phyloP scores from a whole-genome alignment of 1,140 invertebrate species.

The Drosophila ambigua region DNA sequence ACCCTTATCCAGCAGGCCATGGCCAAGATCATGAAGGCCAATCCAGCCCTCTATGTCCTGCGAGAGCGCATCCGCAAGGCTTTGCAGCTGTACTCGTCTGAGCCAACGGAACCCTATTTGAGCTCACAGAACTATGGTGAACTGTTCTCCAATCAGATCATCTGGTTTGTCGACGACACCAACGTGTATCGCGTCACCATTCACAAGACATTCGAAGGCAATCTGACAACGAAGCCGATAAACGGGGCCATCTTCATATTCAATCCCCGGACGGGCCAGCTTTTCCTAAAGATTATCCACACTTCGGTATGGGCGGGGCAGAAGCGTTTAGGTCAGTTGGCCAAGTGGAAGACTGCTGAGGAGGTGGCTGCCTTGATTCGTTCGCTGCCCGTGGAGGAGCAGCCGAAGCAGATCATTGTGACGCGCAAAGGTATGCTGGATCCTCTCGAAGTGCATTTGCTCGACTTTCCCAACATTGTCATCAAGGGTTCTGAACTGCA shows the following conservation, averaged over 20 bases:
- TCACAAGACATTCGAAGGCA: slow-evolving; percentile 99
- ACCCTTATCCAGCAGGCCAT: slow-evolving; percentile 99
- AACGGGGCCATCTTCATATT: slow-evolving; percentile 99
- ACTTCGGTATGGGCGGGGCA: slow-evolving; percentile 99
- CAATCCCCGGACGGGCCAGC: slow-evolving; percentile 99
- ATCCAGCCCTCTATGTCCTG: slow-evolving; percentile 98
- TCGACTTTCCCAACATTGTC: slow-evolving; percentile 99
- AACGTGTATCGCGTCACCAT: slow-evolving; percentile 99
- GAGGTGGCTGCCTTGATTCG: slow-evolving; percentile 99
- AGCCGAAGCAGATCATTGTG: slow-evolving; percentile 99
- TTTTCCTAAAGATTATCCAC: slow-evolving; percentile 99
- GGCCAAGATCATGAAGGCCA: slow-evolving; percentile 99
- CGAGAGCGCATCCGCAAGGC: slow-evolving; percentile 99
- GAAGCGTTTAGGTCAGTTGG: slow-evolving; percentile 95
- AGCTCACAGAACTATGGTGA: slow-evolving; percentile 99
- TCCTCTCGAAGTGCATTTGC: slow-evolving; percentile 98
- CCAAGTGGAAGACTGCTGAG: slow-evolving; percentile 99
- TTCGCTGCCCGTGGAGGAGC: slow-evolving; percentile 99
- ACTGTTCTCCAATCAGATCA: slow-evolving; percentile 99
- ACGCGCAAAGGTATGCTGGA: slow-evolving; percentile 99
- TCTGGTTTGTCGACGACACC: slow-evolving; percentile 99
- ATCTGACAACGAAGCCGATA: slow-evolving; percentile 99
- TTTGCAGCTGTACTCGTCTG: slow-evolving; percentile 98
- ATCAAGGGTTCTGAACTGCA: slow-evolving; percentile 99
- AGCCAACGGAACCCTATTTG: slow-evolving; percentile 99